Evolutionary conservation across 2,113 vertebrate species (phyloP).

Genomic region (Grantiella picta): DNA sequence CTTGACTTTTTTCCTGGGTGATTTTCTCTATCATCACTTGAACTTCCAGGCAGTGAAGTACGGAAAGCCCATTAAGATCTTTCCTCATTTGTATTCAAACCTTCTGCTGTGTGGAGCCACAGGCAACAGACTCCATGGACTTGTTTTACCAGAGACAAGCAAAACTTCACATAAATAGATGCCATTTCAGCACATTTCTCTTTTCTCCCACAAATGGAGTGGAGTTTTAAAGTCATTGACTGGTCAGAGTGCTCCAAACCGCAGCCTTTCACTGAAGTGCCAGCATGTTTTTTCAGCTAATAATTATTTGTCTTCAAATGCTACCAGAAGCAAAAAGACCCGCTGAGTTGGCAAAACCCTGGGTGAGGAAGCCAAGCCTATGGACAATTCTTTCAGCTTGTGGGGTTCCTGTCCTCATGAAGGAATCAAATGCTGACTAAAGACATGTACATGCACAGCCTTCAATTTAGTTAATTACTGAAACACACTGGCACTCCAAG

Average conservation of each 20-base stretch:
- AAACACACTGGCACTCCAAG: neutral
- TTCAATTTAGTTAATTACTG: neutral
- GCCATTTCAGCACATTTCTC: constrained; percentile 48
- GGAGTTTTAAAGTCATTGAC: neutral
- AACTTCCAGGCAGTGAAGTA: neutral
- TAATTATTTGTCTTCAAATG: constrained; percentile 42
- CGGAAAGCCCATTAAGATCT: neutral
- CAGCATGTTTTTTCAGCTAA: constrained; percentile 17
- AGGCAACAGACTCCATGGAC: neutral
- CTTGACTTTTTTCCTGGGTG: neutral
- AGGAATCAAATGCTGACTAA: neutral
- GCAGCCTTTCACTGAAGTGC: neutral
- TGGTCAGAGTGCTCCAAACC: constrained; percentile 28
- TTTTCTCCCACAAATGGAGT: neutral
- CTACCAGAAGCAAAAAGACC: constrained; percentile 7
- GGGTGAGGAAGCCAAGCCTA: neutral
- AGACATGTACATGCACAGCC: neutral
- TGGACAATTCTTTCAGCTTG: neutral
- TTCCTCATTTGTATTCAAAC: neutral
- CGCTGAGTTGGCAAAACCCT: neutral
- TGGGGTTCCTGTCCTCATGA: neutral
- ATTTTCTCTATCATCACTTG: neutral
- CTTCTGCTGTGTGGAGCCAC: neutral
- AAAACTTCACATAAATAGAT: neutral
- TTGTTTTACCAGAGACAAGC: neutral